A percentile compares a stretch with the other conserved stretches of the same genome.
These are phyloP conservation scores for Percopsis transmontana DNA, from an alignment of 2,113 vertebrate species.

Conservation along the genomic window DNA sequence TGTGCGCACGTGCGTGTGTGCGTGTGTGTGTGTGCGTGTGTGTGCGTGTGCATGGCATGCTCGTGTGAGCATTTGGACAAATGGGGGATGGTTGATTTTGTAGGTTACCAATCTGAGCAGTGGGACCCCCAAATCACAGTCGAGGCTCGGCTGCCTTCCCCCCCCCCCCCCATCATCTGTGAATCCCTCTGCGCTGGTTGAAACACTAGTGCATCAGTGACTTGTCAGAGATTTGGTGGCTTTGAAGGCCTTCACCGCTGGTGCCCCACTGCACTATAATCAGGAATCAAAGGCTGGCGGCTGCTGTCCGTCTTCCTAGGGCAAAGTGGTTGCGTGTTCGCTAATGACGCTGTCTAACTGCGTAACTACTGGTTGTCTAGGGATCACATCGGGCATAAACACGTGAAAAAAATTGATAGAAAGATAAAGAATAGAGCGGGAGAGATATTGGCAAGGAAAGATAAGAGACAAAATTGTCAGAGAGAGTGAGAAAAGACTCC, in stretches of 20 bases:
- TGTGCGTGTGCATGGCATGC: constrained; percentile 11
- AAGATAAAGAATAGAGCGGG: constrained; percentile 9
- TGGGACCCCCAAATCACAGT: constrained; percentile 48
- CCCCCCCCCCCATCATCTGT: constrained; percentile 53
- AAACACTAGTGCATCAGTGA: constrained; percentile 60
- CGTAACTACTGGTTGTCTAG: constrained; percentile 76
- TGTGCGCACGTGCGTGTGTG: constrained; percentile 37
- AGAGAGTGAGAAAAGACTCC: constrained; percentile 14
- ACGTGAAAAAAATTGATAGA: constrained; percentile 35
- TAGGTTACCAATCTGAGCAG: constrained; percentile 63
- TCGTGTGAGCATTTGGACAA: constrained; percentile 33
- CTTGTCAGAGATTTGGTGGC: constrained; percentile 70
- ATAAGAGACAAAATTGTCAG: constrained; percentile 6
- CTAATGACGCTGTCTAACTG: constrained; percentile 70
- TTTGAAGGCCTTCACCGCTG: constrained; percentile 68
- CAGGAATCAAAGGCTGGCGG: constrained; percentile 76
- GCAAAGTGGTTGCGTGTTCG: constrained; percentile 66
- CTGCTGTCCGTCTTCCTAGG: constrained; percentile 67
- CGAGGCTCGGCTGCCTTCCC: constrained; percentile 20
- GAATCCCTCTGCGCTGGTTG: constrained; percentile 51
- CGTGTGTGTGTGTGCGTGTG: constrained; percentile 14
- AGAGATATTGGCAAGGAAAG: constrained; percentile 32
- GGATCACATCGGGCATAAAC: constrained; percentile 57
- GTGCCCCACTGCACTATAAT: constrained; percentile 66
- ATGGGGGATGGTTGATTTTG: constrained; percentile 52